Percentiles rank a stretch among this genome's conserved stretches.
Evolutionary conservation across 2,888 invertebrate species (phyloP).

Genomic region (Pseudoips prasinana): DNA sequence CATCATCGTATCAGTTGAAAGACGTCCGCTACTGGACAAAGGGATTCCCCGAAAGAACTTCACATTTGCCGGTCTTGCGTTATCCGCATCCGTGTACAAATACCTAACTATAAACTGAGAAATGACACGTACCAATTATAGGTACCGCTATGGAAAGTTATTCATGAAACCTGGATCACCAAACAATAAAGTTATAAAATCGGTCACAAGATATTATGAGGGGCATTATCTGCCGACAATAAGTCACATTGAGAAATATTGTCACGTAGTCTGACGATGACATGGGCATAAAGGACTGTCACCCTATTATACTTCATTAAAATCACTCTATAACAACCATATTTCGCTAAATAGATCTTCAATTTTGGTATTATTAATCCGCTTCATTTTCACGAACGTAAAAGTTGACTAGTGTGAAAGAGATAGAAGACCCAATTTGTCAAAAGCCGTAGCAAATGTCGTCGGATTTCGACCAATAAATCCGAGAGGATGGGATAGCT

Average conservation of each 20-base stretch:
- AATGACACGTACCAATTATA: no score
- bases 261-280: conserved; percentile 50
- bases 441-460: conserved; percentile 69
- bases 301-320: conserved; percentile 70
- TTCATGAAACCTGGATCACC: no score
- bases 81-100: no score
- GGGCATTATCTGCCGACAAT: conserved; percentile 42
- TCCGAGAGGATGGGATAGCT: conserved; percentile 72
- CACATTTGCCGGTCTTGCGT: no score
- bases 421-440: conserved; percentile 50
- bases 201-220: conserved; percentile 31
- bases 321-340: conserved; percentile 69
- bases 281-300: conserved; percentile 54
- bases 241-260: conserved; percentile 55
- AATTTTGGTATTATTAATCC: conserved; percentile 39
- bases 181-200: conserved; percentile 19
- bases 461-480: conserved; percentile 76
- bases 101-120: no score
- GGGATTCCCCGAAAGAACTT: no score
- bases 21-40: no score
- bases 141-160: no score
- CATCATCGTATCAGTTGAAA: no score
- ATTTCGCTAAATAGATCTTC: conserved; percentile 71
- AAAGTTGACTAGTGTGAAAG: conserved; percentile 26
- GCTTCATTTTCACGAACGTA: conserved; percentile 33